Evolutionary conservation across 2,113 vertebrate species (phyloP).

Genomic region (Empidonax alnorum): DNA sequence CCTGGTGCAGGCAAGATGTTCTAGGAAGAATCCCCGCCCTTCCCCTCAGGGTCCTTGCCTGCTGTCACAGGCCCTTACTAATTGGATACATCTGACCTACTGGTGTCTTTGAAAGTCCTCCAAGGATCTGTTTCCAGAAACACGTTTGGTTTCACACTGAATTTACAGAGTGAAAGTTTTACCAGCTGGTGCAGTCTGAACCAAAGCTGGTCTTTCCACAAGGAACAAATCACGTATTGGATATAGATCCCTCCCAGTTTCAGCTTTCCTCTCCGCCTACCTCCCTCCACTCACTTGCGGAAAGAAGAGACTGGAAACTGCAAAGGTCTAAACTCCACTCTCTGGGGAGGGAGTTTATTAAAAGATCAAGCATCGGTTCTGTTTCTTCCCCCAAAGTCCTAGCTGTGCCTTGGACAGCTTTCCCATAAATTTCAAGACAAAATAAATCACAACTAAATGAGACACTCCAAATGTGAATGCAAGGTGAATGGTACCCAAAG

Average conservation of each 20-base stretch:
- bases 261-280: background rate
- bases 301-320: background rate
- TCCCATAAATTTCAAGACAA: background rate
- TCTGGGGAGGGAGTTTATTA: background rate
- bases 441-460: background rate
- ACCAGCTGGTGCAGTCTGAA: constrained; percentile 58
- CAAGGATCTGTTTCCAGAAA: constrained; percentile 51
- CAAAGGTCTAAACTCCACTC: background rate
- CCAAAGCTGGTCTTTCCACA: constrained; percentile 48
- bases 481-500: background rate
- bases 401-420: background rate
- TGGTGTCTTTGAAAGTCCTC: constrained; percentile 51
- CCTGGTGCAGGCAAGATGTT: background rate
- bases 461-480: background rate
- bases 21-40: background rate
- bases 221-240: constrained; percentile 20
- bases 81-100: constrained; percentile 62
- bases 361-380: background rate
- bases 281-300: background rate
- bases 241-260: background rate
- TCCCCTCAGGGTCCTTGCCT: background rate
- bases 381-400: background rate
- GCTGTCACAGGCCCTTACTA: constrained; percentile 47
- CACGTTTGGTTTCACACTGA: constrained; percentile 66
- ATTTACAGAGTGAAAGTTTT: constrained; percentile 64